These are phyloP conservation scores for Adelosebastes latens DNA, from an alignment of 2,797 vertebrate genomes.

Conservation along the genomic window DNA sequence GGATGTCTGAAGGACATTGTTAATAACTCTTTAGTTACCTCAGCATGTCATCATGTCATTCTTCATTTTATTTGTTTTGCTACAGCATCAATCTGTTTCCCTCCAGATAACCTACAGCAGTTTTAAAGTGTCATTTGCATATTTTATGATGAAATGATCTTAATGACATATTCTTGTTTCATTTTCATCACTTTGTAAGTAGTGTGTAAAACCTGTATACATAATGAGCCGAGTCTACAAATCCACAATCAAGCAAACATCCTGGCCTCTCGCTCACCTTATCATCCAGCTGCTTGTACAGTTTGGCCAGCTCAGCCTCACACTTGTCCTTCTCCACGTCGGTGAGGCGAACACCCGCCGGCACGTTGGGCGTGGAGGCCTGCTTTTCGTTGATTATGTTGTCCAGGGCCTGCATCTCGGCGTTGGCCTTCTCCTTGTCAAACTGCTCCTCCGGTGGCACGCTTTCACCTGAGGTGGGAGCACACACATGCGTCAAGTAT, in stretches of 20 bases:
- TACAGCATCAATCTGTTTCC: background rate
- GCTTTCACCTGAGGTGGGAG: slow-evolving; percentile 85
- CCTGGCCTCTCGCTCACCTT: slow-evolving; percentile 81
- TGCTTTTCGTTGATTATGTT: slow-evolving; percentile 93
- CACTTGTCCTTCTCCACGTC: slow-evolving; percentile 95
- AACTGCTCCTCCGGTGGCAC: slow-evolving; percentile 95
- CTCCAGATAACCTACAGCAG: background rate
- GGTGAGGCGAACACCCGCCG: slow-evolving; percentile 88
- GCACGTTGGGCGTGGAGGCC: slow-evolving; percentile 87
- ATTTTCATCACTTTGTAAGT: too few species aligned
- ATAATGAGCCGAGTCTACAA: too few species aligned
- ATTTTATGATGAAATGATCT: background rate
- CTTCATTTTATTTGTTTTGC: background rate
- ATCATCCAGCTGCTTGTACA: slow-evolving; percentile 96
- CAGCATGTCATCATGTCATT: background rate
- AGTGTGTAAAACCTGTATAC: background rate
- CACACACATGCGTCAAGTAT: background rate
- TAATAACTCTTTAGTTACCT: background rate
- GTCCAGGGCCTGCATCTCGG: slow-evolving; percentile 91
- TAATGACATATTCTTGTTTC: background rate
- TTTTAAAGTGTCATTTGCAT: background rate
- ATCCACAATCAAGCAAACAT: background rate
- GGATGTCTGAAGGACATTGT: background rate
- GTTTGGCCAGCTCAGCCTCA: slow-evolving; percentile 93
- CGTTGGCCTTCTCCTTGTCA: slow-evolving; percentile 95